Evolutionary conservation across 2,113 vertebrate species (phyloP), one percentile per base, ranked within the genome.

Genomic region (Gulo gulo): DNA sequence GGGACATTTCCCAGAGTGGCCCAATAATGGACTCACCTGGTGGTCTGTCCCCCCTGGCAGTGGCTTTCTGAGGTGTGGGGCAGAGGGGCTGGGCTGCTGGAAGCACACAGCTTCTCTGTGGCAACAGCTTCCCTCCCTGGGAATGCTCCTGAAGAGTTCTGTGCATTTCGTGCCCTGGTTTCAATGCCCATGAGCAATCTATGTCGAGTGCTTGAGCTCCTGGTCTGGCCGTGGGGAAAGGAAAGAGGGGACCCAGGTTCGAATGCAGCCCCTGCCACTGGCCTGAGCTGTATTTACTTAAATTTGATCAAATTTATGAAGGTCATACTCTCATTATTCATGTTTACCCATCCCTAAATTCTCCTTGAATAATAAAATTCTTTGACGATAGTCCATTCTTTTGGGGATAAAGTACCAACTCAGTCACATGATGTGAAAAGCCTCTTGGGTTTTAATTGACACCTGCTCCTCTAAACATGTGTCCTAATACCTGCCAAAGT

Each of bases 1-100:
- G 45, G 78, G 65, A 73, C n/a, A 74, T 96, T 89, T 96, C 76
- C 95, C 79, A 42, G 63, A 93, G 91, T 67, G 39, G 14, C 50
- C n/a, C 45, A 14, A 10, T 50, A 85, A 61, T 69, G 61, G 85
- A 39, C 52, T 67, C 84, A 65, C 36, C 18, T 69, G 47, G 36
- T n/a, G 36, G 13, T 26, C 55, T 8, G 2, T 36, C 24, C 31
- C 47, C 20, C 8, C 78, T 34, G 52, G 79, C 39, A 57, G 42
- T 52, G 50, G 63, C 57, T 63, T 74, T 59, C 52, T 31, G 29
- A 59, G 21, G 63, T 21, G 15, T 10, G 39, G 36, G 59, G 23
- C 39, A n/a, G 55, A 47, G 36, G 73, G 31, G 3, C 14, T 11
- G 10, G 36, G 6, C 13, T 81, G 47, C 61, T 12, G 29, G 69